Evolutionary conservation across 1,140 invertebrate genomes (phyloP).

Genomic region (Trigoniulus corallinus): DNA sequence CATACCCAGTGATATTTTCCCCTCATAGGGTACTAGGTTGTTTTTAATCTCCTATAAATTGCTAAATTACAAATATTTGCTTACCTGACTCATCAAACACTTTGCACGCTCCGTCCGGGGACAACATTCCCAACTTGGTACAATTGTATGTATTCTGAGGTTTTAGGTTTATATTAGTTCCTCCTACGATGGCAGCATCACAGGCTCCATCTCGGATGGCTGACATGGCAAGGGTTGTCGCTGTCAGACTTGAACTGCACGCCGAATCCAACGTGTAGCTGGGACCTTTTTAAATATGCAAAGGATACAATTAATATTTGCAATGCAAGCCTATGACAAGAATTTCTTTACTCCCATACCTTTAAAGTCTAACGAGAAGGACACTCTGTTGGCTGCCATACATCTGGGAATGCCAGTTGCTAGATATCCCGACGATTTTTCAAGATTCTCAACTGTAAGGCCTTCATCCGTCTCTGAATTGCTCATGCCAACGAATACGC

Average conservation of each 20-base stretch:
- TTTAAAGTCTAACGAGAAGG: constrained; percentile 83
- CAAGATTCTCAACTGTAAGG: constrained; percentile 47
- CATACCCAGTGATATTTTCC: background rate
- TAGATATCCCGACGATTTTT: constrained; percentile 74
- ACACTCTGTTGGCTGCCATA: constrained; percentile 93
- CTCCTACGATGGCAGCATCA: constrained; percentile 83
- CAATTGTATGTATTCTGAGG: constrained; percentile 83
- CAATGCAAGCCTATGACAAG: background rate
- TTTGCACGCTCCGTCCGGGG: constrained; percentile 73
- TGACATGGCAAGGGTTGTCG: constrained; percentile 65
- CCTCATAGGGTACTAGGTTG: background rate
- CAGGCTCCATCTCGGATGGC: constrained; percentile 71
- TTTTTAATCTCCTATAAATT: background rate
- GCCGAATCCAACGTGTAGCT: constrained; percentile 89
- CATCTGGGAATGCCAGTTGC: constrained; percentile 79
- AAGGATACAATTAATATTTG: background rate
- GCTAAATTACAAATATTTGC: constrained; percentile 5
- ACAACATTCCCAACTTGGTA: constrained; percentile 76
- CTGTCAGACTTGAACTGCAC: constrained; percentile 81
- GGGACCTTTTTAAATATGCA: constrained; percentile 40
- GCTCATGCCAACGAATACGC: constrained; percentile 79
- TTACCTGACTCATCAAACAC: constrained; percentile 74
- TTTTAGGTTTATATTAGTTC: constrained; percentile 66
- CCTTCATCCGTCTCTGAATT: constrained; percentile 68
- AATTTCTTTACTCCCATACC: constrained; percentile 20